Evolutionary conservation across 2,113 vertebrate genomes (phyloP).

Genomic region (Esox niger): DNA sequence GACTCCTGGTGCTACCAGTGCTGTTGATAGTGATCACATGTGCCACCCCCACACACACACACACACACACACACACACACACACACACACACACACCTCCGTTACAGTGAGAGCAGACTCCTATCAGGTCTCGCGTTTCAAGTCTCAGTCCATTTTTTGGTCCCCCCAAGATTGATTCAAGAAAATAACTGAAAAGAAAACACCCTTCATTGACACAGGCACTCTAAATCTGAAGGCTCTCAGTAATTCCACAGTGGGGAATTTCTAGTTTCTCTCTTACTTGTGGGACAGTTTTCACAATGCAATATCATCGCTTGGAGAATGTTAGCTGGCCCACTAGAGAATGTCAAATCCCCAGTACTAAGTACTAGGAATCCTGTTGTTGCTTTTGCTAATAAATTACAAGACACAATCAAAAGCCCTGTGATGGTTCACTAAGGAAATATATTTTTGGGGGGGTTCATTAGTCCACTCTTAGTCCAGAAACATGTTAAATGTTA

Average conservation of each 20-base stretch:
- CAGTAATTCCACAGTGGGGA: slow-evolving; percentile 63
- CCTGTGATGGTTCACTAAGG: neutral
- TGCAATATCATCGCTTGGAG: slow-evolving; percentile 58
- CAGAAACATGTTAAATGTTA: too few relatives aligned
- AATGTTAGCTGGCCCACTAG: slow-evolving; percentile 54
- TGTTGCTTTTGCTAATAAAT: neutral
- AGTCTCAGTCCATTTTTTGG: slow-evolving; percentile 19
- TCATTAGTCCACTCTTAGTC: neutral
- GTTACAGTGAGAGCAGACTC: slow-evolving; percentile 32
- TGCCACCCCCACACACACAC: slow-evolving; percentile 46
- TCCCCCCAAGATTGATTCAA: slow-evolving; percentile 17
- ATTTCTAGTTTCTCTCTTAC: slow-evolving; percentile 75
- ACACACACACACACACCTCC: slow-evolving; percentile 8
- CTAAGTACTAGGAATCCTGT: neutral
- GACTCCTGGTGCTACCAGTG: slow-evolving; percentile 52
- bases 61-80: neutral
- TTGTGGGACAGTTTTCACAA: slow-evolving; percentile 73
- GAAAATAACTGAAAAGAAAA: slow-evolving; percentile 34
- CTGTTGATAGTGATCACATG: slow-evolving; percentile 70
- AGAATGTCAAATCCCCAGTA: slow-evolving; percentile 49
- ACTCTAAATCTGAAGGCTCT: slow-evolving; percentile 68
- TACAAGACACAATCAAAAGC: neutral
- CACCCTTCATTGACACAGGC: slow-evolving; percentile 63
- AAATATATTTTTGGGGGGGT: neutral
- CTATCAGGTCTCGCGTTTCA: slow-evolving; percentile 53